Conservation (phyloP, 2,113 vertebrate species). For the Semnornis frantzii region DNA sequence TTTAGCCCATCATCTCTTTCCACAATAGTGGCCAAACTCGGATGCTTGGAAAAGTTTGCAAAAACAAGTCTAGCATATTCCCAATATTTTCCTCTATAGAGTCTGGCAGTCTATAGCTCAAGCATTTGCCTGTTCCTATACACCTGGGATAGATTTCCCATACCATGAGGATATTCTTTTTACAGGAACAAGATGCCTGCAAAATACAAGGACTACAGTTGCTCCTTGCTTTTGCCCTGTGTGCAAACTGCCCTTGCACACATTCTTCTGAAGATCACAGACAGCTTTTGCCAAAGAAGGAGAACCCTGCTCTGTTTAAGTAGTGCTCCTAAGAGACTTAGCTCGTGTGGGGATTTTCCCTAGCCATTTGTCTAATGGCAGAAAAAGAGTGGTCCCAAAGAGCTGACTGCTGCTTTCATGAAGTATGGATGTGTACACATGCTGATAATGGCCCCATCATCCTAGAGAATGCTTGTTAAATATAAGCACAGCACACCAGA, state of each 20-base stretch:
- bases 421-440: accelerated
- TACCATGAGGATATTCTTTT: background rate
- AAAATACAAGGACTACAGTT: background rate
- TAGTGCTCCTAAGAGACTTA: background rate
- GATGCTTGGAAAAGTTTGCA: background rate
- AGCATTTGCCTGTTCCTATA: background rate
- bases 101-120: background rate
- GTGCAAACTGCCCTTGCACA: background rate
- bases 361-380: background rate
- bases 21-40: background rate
- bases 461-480: background rate
- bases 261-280: background rate
- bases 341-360: background rate
- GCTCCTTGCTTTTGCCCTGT: background rate
- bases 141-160: background rate
- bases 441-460: background rate
- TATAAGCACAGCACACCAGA: background rate
- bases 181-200: background rate
- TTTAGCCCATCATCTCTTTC: background rate
- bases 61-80: background rate
- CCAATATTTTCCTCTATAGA: background rate
- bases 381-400: background rate
- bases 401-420: background rate
- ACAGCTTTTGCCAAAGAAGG: background rate
- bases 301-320: background rate